These are phyloP conservation scores for Otolemur crassicaudatus DNA, from an alignment of 2,797 vertebrate genomes.

Conservation along the genomic window DNA sequence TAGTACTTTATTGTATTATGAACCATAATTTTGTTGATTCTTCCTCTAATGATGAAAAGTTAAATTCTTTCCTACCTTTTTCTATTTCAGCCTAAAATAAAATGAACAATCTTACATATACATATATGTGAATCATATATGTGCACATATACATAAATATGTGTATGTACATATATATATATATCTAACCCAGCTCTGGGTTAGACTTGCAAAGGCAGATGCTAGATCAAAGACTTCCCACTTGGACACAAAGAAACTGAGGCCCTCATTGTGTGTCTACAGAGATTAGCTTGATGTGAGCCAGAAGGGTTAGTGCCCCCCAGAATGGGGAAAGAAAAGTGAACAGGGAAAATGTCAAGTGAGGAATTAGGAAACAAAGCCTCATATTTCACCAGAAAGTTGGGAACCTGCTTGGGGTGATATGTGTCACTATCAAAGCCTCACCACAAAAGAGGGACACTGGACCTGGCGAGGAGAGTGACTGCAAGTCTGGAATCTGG, in stretches of 20 bases:
- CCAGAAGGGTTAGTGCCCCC: background rate
- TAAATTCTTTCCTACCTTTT: background rate
- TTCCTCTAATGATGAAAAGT: background rate
- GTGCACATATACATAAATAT: too few relatives aligned
- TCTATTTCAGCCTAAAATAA: slow-evolving; percentile 24
- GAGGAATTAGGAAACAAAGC: background rate
- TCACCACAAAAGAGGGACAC: background rate
- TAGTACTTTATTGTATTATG: background rate
- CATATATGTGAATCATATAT: background rate
- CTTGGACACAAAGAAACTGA: background rate
- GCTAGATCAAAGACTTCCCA: background rate
- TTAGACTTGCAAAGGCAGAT: background rate
- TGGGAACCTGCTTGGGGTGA: background rate
- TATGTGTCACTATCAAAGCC: background rate
- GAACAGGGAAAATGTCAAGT: background rate
- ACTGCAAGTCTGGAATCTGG: background rate
- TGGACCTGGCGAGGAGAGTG: background rate
- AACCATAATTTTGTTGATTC: background rate
- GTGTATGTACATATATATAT: background rate
- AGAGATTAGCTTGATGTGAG: background rate
- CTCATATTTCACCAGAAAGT: background rate
- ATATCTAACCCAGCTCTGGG: background rate
- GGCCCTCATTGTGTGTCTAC: background rate
- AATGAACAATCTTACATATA: background rate
- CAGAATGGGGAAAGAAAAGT: background rate